Evolutionary conservation across 2,113 vertebrate species (phyloP).

Genomic region (Semicossyphus pulcher): DNA sequence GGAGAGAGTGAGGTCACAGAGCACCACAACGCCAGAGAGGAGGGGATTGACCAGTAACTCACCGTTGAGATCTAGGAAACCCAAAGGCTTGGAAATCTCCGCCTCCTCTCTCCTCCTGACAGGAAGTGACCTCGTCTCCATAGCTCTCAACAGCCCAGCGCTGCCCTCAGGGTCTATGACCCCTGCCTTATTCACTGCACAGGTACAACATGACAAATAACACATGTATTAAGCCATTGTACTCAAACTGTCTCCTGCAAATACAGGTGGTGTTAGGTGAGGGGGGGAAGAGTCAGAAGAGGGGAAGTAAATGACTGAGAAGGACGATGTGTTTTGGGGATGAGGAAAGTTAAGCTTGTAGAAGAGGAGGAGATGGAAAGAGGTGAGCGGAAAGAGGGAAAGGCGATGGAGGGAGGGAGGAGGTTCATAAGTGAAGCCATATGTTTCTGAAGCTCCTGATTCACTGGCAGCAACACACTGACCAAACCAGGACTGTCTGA

Average conservation of each 20-base stretch:
- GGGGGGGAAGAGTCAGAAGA: background rate
- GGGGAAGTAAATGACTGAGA: background rate
- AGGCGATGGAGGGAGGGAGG: constrained; percentile 45
- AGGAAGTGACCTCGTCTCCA: constrained; percentile 90
- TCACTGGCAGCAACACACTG: constrained; percentile 59
- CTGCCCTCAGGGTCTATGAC: constrained; percentile 94
- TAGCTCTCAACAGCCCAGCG: constrained; percentile 93
- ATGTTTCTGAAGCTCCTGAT: constrained; percentile 76
- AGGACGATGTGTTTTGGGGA: constrained; percentile 1
- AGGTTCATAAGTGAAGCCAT: constrained; percentile 83
- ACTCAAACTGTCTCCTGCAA: background rate
- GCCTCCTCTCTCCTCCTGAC: constrained; percentile 89
- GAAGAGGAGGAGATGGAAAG: constrained; percentile 64
- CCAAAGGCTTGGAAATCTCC: constrained; percentile 91
- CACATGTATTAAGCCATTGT: background rate
- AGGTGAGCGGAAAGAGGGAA: constrained; percentile 68
- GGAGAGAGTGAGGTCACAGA: constrained; percentile 84
- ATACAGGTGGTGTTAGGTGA: background rate
- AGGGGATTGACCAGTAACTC: constrained; percentile 64
- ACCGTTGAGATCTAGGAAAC: constrained; percentile 90
- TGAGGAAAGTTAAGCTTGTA: constrained; percentile 33
- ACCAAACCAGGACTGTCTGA: constrained; percentile 61
- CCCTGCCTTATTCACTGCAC: constrained; percentile 92
- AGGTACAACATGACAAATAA: constrained; percentile 80
- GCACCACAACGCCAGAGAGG: constrained; percentile 50